Evolutionary conservation across 2,888 invertebrate species (phyloP).

Genomic region (Parnassius orleans): DNA sequence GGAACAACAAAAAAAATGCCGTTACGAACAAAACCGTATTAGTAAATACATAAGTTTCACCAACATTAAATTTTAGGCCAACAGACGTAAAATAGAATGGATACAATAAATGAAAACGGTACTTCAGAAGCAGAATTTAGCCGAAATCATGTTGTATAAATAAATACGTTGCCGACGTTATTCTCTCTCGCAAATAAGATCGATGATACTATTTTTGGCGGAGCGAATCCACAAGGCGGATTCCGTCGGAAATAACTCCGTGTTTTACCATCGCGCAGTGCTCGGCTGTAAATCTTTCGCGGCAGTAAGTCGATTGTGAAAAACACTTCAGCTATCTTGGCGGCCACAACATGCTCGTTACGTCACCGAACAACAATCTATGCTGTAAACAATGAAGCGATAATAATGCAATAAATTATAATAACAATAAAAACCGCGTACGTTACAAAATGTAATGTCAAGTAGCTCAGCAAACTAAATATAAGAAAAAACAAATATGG

Average conservation of each 20-base stretch:
- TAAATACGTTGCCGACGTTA: conserved; percentile 60
- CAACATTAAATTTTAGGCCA: not conserved
- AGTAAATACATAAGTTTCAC: too few relatives aligned
- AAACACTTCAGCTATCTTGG: conserved; percentile 56
- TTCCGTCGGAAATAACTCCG: conserved; percentile 73
- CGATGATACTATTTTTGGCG: conserved; percentile 74
- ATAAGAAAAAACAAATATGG: conserved; percentile 21
- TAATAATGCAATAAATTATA: conserved; percentile 14
- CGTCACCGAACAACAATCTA: conserved; percentile 10
- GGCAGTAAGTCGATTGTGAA: conserved; percentile 62
- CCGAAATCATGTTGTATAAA: conserved; percentile 52
- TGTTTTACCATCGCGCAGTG: conserved; percentile 58
- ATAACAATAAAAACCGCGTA: conserved; percentile 9
- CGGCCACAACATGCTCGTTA: conserved; percentile 5
- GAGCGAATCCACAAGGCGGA: conserved; percentile 72
- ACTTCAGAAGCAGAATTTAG: conserved; percentile 41
- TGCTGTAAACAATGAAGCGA: conserved; percentile 18
- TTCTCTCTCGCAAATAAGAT: conserved; percentile 62
- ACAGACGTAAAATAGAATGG: not conserved
- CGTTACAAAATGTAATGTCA: not conserved
- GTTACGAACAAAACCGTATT: too few relatives aligned
- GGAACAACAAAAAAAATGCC: too few relatives aligned
- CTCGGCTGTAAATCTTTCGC: conserved; percentile 67
- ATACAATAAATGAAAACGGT: conserved; percentile 8
- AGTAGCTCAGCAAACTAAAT: conserved; percentile 7